These are phyloP conservation scores for Diceros bicornis DNA, from an alignment of 2,797 vertebrate genomes.

Conservation along the genomic window DNA sequence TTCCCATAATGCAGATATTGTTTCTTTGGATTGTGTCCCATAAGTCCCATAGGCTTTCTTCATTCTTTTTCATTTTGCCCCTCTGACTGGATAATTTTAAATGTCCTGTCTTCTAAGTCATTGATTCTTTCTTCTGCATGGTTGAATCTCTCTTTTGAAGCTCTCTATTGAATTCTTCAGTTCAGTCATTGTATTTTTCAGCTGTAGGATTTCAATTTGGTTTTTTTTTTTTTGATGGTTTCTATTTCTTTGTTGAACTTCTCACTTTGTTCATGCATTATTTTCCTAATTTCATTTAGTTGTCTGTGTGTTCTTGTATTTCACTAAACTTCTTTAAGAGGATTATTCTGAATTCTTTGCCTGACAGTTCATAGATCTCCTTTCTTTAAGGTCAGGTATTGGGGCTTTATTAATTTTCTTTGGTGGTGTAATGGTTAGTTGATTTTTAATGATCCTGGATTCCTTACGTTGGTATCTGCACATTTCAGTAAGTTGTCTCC, in stretches of 20 bases:
- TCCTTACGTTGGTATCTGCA: not conserved
- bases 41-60: no score
- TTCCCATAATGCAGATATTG: not conserved
- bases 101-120: not conserved
- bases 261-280: not conserved
- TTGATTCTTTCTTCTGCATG: not conserved
- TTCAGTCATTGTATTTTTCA: not conserved
- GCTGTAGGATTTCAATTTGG: not conserved
- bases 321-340: not conserved
- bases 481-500: not conserved
- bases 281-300: not conserved
- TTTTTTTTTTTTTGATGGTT: not conserved
- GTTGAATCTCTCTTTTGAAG: not conserved
- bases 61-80: not conserved
- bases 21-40: not conserved
- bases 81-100: not conserved
- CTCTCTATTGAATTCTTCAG: not conserved
- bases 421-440: not conserved
- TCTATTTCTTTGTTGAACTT: no score
- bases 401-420: not conserved
- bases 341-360: not conserved
- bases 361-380: not conserved
- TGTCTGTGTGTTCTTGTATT: not conserved
- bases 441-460: no score
- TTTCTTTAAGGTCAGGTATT: not conserved